A percentile compares a stretch with the other conserved stretches of the same genome.
Evolutionary conservation across 2,797 vertebrate species (phyloP).

Genomic region (Tadarida brasiliensis): DNA sequence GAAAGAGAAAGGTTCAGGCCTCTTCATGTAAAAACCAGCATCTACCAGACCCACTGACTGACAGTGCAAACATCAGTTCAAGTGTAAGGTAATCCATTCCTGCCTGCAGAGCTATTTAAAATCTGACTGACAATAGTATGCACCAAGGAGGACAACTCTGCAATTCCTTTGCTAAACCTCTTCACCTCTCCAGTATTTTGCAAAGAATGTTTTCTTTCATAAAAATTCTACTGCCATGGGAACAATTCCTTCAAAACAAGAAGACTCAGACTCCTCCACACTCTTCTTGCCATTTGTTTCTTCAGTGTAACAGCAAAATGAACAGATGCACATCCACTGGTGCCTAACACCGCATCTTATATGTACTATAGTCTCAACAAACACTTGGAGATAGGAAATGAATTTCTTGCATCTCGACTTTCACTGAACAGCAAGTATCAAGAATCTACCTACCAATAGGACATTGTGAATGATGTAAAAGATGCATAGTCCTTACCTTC

Average conservation of each 20-base stretch:
- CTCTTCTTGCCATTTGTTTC: constrained; percentile 29
- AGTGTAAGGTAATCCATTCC: constrained; percentile 24
- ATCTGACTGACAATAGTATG: neutral
- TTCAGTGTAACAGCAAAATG: constrained; percentile 20
- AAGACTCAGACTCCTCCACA: neutral
- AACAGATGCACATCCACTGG: neutral
- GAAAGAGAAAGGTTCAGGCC: neutral
- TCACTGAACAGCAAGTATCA: constrained; percentile 9
- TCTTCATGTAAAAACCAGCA: neutral
- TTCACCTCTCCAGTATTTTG: constrained; percentile 15
- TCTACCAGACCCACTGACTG: neutral
- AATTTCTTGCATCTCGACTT: neutral
- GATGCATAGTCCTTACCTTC: neutral
- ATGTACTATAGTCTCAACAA: neutral
- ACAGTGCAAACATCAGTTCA: neutral
- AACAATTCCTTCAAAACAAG: constrained; percentile 46
- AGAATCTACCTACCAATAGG: neutral
- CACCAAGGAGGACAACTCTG: neutral
- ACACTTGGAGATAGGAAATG: neutral
- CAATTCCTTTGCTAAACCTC: neutral
- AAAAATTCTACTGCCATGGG: constrained; percentile 3
- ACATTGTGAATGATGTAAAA: neutral
- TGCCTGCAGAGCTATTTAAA: constrained; percentile 38
- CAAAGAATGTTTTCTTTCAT: constrained; percentile 15
- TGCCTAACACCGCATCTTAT: neutral